Percentiles rank a stretch among this genome's conserved stretches.
phyloP scores from a whole-genome alignment of 2,888 invertebrate species.

The Plebejus anna region DNA sequence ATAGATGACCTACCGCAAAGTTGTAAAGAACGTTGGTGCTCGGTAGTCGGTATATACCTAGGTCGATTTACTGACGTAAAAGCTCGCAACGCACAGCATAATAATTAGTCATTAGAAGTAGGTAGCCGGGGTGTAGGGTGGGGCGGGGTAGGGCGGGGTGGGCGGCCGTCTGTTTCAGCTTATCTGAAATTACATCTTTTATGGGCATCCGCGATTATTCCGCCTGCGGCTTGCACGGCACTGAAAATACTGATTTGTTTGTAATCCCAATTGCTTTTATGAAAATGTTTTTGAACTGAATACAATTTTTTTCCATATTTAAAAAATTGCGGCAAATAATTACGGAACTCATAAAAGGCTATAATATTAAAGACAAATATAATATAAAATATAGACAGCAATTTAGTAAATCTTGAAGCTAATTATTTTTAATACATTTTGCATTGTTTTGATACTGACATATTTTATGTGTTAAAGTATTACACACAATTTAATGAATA shows the following conservation, averaged over 20 bases:
- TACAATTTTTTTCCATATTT: neutral
- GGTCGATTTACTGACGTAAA: slow-evolving; percentile 58
- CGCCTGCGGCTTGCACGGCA: slow-evolving; percentile 77
- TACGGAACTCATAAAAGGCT: no score
- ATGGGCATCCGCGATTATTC: slow-evolving; percentile 80
- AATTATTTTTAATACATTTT: no score
- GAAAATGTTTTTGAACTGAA: slow-evolving; percentile 54
- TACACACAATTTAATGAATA: slow-evolving; percentile 15
- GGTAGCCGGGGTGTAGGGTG: slow-evolving; percentile 57
- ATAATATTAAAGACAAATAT: no score
- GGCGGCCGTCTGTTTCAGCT: slow-evolving; percentile 75
- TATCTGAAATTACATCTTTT: slow-evolving; percentile 81
- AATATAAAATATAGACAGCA: no score
- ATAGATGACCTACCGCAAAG: slow-evolving; percentile 59
- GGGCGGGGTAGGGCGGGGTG: slow-evolving; percentile 40
- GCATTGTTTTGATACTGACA: neutral
- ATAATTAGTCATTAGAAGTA: slow-evolving; percentile 81
- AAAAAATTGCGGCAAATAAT: neutral
- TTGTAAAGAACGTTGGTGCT: slow-evolving; percentile 56
- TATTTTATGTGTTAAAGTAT: neutral
- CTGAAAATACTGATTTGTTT: slow-evolving; percentile 74
- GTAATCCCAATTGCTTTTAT: slow-evolving; percentile 76
- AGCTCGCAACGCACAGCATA: slow-evolving; percentile 79
- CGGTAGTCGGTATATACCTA: slow-evolving; percentile 52
- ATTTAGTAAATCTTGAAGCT: no score